phyloP scores from a whole-genome alignment of 1,140 invertebrate species.

The Varroa destructor region DNA sequence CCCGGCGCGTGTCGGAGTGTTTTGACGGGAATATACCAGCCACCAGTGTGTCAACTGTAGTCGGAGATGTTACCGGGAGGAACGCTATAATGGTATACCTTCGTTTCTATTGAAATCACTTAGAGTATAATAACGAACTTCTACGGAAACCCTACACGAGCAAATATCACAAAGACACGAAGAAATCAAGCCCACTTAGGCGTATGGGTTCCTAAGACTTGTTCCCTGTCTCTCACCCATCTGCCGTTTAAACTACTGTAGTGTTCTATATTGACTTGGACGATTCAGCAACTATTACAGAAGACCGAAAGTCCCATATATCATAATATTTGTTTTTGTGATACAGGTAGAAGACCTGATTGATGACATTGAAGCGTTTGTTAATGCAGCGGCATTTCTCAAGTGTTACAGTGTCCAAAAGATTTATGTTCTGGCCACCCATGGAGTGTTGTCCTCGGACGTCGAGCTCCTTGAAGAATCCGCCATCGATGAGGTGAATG shows the following conservation, averaged over 20 bases:
- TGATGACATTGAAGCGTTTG: constrained; percentile 90
- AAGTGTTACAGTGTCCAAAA: constrained; percentile 97
- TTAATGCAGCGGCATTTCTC: constrained; percentile 84
- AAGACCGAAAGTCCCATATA: no score
- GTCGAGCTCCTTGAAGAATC: constrained; percentile 92
- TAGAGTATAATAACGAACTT: no score
- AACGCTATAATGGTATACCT: constrained; percentile 87
- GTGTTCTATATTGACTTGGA: no score
- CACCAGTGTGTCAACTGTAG: constrained; percentile 66
- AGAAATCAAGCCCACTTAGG: no score
- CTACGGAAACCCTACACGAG: no score
- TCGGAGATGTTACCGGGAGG: constrained; percentile 85
- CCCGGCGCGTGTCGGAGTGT: neutral
- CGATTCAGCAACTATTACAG: no score
- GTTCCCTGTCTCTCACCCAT: no score
- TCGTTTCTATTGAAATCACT: no score
- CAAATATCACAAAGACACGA: no score
- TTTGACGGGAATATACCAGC: neutral
- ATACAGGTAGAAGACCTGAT: constrained; percentile 52
- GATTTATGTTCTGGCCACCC: constrained; percentile 94
- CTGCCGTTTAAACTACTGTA: no score
- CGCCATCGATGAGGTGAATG: constrained; percentile 74
- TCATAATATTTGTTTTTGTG: no score
- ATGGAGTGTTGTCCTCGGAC: constrained; percentile 91
- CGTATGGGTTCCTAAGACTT: no score